Evolutionary conservation across 2,113 vertebrate species (phyloP).

Genomic region (Alectura lathami): DNA sequence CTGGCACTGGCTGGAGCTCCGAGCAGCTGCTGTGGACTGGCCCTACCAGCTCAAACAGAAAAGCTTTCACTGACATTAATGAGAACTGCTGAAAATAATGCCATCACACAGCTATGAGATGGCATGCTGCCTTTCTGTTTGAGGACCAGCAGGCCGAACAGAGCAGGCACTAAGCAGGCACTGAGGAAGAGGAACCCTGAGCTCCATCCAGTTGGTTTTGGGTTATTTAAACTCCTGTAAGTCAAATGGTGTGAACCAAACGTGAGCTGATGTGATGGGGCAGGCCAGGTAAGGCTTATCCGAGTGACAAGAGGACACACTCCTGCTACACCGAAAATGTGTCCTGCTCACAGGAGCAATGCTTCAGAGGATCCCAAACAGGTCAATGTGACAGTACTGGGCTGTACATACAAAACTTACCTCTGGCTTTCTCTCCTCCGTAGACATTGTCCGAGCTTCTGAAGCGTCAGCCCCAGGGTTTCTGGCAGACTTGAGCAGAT

Average conservation of each 20-base stretch:
- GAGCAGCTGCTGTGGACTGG: conserved; percentile 35
- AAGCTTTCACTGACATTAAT: conserved; percentile 49
- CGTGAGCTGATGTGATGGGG: neutral
- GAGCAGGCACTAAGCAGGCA: neutral
- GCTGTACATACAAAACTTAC: neutral
- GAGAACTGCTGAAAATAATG: conserved; percentile 33
- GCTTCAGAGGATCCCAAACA: neutral
- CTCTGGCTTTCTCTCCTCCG: neutral
- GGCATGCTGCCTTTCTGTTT: neutral
- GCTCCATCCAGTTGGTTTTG: neutral
- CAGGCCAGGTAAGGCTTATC: neutral
- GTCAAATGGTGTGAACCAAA: neutral
- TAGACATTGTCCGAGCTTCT: neutral
- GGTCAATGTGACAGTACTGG: neutral
- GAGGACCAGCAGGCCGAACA: neutral
- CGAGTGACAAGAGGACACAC: neutral
- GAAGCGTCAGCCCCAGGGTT: neutral
- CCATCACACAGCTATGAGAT: conserved; percentile 3
- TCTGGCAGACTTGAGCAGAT: neutral
- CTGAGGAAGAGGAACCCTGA: neutral
- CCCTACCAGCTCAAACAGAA: conserved; percentile 34
- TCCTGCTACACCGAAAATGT: neutral
- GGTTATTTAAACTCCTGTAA: neutral
- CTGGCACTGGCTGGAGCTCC: conserved; percentile 54
- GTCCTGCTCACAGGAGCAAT: neutral